Evolutionary conservation across 1,140 invertebrate species (phyloP), one percentile per base, ranked within the genome.

Genomic region (Thaumatotibia leucotreta): DNA sequence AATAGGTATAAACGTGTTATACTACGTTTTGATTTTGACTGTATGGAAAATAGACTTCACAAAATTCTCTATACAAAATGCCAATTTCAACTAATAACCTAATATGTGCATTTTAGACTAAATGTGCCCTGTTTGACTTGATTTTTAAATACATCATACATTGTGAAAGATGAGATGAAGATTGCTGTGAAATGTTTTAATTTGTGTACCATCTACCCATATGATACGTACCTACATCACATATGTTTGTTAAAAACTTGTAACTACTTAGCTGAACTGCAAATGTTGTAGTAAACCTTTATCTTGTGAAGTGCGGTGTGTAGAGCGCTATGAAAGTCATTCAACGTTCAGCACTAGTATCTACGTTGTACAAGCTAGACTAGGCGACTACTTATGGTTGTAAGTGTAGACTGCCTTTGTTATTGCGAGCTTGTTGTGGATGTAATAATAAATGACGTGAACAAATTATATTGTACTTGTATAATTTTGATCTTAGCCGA

Each of bases 401-500:
- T 67, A 66, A 67, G 20, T 67, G 52, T 69, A 73, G 52, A 58
- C 52, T 54, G 64, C 62, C 45, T 58, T 64, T 63, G n/a, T 62
- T 67, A 67, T 32, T 62, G 32, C 65, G 64, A 66, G 65, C 67
- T 66, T 69, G n/a, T n/a, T n/a, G 39, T 65, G 52, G 24, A 58
- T 58, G 52, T 58, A 76, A 77, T n/a, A n/a, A n/a, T 77, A 77
- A 77, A 77, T 61, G 66, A 77, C 70, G 70, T 77, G 70, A 61
- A 74, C 52, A 62, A 69, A 71, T 69, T 63, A 65, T 66, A 6
- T 29, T 20, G 22, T 20, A 66, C 61, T 72, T 74, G 75, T 76
- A 72, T 79, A 62, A 66, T 70, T 76, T 75, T 0, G 27, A 27
- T 24, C 17, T n/a, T n/a, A n/a, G n/a, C n/a, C n/a, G n/a, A n/a